Base-by-base conservation (phyloP, 2,888 invertebrate species). In the Poecilus cupreus region DNA sequence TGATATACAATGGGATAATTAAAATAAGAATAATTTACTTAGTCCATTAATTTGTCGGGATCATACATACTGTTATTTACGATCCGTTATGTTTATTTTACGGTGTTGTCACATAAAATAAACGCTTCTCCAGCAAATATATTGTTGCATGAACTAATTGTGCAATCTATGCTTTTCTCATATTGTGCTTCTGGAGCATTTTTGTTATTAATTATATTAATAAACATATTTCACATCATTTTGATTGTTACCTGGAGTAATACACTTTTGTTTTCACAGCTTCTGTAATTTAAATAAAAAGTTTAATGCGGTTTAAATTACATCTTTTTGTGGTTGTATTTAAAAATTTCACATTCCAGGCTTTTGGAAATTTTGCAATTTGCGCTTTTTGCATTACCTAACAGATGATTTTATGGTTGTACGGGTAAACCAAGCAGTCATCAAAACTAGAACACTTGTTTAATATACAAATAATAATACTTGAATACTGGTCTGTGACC, bases 31-130 rank as follows among this genome's bases (percentile, higher is more conserved):
- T 51, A 13, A 51, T 16, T 51, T 51, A 51, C 18, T 51, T 51
- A 13, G 51, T 51, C 18, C 51, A 51, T 43, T 4, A 3, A 11
- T 51, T 51, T 51, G 16, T 16, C 3, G 51, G 13, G 5, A 32
- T 5, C 5, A 26, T 26, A 26, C 5, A 49, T n/a, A 51, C 2
- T 51, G 51, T 13, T 18, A 10, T 18, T 10, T 51, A 18, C 51
- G 18, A 51, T 13, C 51, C 51, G 51, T 51, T 51, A 51, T 51
- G 10, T 51, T 51, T 51, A 51, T 51, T 51, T 51, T 51, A 51
- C 51, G 51, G 51, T 51, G 51, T 13, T 51, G 51, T 51, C 51
- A 51, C 51, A 51, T 4, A 10, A 51, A 51, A 51, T 51, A 13
- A 51, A 3, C 3, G 51, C 51, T 51, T n/a, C n/a, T n/a, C n/a